These are phyloP conservation scores for Ciona savignyi DNA, from an alignment of 23 tunicate genomes.

Conservation along the genomic window DNA sequence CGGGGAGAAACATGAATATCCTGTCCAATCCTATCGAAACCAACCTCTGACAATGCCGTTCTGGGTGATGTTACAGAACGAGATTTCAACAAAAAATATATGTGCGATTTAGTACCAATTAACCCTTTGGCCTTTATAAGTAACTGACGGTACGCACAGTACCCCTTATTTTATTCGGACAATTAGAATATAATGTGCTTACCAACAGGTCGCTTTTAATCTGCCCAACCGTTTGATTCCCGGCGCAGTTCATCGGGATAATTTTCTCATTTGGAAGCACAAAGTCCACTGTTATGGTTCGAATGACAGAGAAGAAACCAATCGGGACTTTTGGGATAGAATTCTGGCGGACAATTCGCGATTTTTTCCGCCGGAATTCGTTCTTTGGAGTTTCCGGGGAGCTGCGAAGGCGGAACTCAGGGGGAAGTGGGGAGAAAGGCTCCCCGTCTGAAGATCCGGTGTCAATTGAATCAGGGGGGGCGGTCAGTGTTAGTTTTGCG, in stretches of 20 bases:
- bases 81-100: no score
- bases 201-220: conserved; percentile 67
- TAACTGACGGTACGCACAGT: no score
- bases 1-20: no score
- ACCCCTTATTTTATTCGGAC: no score
- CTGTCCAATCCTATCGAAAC: no score
- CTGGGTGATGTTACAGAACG: no score
- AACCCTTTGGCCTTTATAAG: no score
- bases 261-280: conserved; percentile 28
- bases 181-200: no score
- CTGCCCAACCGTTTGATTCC: conserved; percentile 83
- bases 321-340: conserved; percentile 28
- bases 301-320: conserved; percentile 75
- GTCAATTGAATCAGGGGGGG: neutral
- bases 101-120: no score
- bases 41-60: no score
- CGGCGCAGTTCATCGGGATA: conserved; percentile 62
- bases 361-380: neutral
- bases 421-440: conserved; percentile 1
- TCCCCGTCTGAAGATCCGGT: neutral
- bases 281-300: conserved; percentile 63
- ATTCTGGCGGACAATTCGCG: conserved; percentile 3
- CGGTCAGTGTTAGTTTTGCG: neutral
- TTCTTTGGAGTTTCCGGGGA: neutral
- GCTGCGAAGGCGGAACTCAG: neutral